These are phyloP conservation scores for Tylochromis polylepis DNA, from an alignment of 2,113 vertebrate genomes.

Conservation along the genomic window DNA sequence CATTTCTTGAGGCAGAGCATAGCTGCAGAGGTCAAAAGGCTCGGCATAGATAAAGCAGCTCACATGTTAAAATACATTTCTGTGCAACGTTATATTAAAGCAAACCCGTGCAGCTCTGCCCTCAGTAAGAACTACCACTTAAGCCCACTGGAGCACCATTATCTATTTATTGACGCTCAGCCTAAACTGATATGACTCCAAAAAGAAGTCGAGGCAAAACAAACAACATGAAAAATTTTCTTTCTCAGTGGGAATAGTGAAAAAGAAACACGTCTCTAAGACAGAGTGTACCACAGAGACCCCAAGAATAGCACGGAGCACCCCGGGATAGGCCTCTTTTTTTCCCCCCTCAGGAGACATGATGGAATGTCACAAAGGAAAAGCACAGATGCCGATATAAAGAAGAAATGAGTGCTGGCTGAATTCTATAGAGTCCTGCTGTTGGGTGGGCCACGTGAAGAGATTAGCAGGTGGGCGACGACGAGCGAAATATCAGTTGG, in stretches of 20 bases:
- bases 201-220: not conserved
- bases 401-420: not conserved
- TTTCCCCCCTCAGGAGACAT: not conserved
- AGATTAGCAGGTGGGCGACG: accelerated
- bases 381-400: not conserved
- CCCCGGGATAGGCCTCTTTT: not conserved
- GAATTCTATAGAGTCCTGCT: not conserved
- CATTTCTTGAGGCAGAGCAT: not conserved
- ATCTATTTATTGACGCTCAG: not conserved
- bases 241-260: not conserved
- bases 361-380: not conserved
- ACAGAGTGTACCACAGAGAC: not conserved
- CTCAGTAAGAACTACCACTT: not conserved
- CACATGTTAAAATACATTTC: not conserved
- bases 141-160: not conserved
- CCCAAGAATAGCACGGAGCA: not conserved
- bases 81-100: not conserved
- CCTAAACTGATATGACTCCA: not conserved
- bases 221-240: not conserved
- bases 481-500: not conserved
- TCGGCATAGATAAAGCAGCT: not conserved
- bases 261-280: not conserved
- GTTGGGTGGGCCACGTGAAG: not conserved
- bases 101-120: not conserved
- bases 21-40: not conserved